These are phyloP conservation scores for Drosophila nannoptera DNA, from an alignment of 1,140 invertebrate genomes.

Conservation along the genomic window DNA sequence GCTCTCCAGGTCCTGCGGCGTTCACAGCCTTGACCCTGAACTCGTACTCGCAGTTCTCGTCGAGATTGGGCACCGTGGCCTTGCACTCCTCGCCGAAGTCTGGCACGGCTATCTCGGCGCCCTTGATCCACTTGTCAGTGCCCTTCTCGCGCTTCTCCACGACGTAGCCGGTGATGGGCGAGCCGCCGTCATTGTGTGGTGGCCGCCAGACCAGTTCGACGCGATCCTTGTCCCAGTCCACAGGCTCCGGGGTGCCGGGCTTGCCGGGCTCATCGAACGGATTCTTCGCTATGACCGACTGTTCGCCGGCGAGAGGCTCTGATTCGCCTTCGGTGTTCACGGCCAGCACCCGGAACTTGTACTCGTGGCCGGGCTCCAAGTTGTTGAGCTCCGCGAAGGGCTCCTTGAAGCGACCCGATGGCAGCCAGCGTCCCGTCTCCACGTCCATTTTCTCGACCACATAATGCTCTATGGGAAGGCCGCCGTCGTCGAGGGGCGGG, in stretches of 20 bases:
- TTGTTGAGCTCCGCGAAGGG: conserved; percentile 91
- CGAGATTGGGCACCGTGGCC: conserved; percentile 91
- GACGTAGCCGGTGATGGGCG: conserved; percentile 95
- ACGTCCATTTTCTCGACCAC: conserved; percentile 94
- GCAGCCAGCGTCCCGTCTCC: conserved; percentile 91
- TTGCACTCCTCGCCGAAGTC: conserved; percentile 84
- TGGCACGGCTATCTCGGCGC: conserved; percentile 84
- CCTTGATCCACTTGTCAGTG: conserved; percentile 91
- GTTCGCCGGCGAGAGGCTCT: conserved; percentile 92
- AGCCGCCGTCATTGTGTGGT: conserved; percentile 93
- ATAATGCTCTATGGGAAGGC: conserved; percentile 94
- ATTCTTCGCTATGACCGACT: conserved; percentile 97
- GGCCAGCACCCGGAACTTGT: conserved; percentile 97
- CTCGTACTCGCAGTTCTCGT: conserved; percentile 97
- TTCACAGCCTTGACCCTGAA: conserved; percentile 97
- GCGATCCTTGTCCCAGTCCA: conserved; percentile 97
- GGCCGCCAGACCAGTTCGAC: conserved; percentile 95
- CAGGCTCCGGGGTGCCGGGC: conserved; percentile 91
- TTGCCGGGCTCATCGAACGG: conserved; percentile 96
- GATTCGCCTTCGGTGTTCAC: conserved; percentile 97
- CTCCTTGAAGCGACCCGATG: conserved; percentile 88
- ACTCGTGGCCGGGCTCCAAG: conserved; percentile 94
- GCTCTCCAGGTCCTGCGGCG: conserved; percentile 95
- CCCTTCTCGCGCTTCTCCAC: conserved; percentile 97
- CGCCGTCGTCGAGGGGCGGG: conserved; percentile 94